Conservation (phyloP, 2,888 invertebrate genomes). For the Harpalus rubripes region DNA sequence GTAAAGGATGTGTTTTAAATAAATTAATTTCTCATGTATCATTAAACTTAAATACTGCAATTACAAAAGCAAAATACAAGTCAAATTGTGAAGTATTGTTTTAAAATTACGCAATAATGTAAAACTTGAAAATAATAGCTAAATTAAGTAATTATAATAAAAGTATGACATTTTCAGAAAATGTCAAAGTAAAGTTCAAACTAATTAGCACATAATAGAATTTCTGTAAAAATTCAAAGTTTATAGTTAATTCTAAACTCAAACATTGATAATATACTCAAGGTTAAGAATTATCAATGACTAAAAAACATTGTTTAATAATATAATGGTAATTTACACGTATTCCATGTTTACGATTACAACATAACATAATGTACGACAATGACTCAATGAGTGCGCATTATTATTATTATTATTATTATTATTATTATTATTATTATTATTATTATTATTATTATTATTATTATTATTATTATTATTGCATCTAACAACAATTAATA, state of each 20-base stretch:
- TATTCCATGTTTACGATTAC: not conserved
- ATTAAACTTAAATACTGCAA: not conserved
- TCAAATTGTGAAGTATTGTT: not conserved
- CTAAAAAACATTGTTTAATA: not conserved
- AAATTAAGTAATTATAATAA: not conserved
- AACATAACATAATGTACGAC: not conserved
- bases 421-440: too few species aligned
- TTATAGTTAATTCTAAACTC: not conserved
- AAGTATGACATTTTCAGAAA: constrained; percentile 14
- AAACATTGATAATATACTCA: not conserved
- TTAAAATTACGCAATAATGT: not conserved
- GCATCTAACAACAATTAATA: not conserved
- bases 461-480: too few species aligned
- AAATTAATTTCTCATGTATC: not conserved
- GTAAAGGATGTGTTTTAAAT: not conserved
- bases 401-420: too few species aligned
- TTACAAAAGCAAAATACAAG: not conserved
- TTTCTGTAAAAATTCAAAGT: not conserved
- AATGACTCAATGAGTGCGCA: not conserved
- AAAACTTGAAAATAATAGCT: not conserved
- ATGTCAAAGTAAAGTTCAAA: constrained; percentile 40
- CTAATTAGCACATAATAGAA: constrained; percentile 25
- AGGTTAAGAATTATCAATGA: not conserved
- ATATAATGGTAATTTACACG: not conserved
- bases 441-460: too few species aligned